A percentile compares a stretch with the other conserved stretches of the same genome.
These are phyloP conservation scores for Xyrauchen texanus DNA, from an alignment of 2,113 vertebrate genomes.

Conservation along the genomic window DNA sequence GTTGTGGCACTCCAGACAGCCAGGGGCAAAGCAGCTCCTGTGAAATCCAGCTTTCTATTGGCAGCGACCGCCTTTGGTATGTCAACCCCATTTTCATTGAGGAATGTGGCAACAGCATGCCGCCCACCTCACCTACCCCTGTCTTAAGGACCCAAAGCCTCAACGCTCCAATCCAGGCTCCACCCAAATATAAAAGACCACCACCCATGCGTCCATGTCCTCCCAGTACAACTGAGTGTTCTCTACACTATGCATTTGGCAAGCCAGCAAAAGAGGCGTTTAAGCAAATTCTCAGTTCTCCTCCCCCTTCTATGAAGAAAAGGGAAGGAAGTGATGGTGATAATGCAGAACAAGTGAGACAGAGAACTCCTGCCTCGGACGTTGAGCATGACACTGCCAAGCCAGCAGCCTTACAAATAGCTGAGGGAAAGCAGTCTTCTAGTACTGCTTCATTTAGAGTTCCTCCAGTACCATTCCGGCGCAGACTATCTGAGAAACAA, in stretches of 20 bases:
- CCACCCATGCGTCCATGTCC: conserved; percentile 76
- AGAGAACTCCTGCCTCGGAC: conserved; percentile 28
- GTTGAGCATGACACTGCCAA: conserved; percentile 50
- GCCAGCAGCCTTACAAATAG: conserved; percentile 28
- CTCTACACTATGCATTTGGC: neutral
- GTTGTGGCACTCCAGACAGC: conserved; percentile 37
- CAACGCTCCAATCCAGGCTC: conserved; percentile 49
- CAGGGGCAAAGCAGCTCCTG: conserved; percentile 70
- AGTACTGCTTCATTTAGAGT: conserved; percentile 34
- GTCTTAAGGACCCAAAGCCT: conserved; percentile 63
- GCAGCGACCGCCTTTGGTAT: conserved; percentile 81
- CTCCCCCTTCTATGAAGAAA: conserved; percentile 45
- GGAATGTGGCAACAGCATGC: conserved; percentile 68
- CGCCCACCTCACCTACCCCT: conserved; percentile 51
- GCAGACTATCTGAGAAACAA: conserved; percentile 50
- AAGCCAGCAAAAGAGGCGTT: conserved; percentile 58
- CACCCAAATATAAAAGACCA: conserved; percentile 71
- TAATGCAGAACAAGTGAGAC: conserved; percentile 21
- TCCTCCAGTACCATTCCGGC: conserved; percentile 51
- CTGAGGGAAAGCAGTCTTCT: conserved; percentile 31
- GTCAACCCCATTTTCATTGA: conserved; percentile 88
- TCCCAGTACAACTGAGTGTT: conserved; percentile 52
- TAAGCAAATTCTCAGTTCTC: conserved; percentile 44
- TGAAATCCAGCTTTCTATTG: conserved; percentile 78
- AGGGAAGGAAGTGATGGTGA: conserved; percentile 66